These are phyloP conservation scores for Planococcus citri DNA, from an alignment of 1,140 invertebrate genomes.

Conservation along the genomic window DNA sequence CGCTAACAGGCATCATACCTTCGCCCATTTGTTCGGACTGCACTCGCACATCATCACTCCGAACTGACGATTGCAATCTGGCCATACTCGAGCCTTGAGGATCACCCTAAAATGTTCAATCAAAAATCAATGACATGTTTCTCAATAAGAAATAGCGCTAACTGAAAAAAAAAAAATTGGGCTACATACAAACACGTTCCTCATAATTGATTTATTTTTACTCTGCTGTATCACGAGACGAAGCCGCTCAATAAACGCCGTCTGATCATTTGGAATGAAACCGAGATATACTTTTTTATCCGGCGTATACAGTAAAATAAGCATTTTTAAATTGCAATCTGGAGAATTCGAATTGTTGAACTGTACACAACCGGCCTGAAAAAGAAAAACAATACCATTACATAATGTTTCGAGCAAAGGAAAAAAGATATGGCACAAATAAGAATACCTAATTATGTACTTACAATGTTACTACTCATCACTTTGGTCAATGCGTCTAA, in stretches of 20 bases:
- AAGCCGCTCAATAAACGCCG: conserved; percentile 64
- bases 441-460: too few species aligned
- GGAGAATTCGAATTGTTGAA: conserved; percentile 52
- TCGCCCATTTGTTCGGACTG: neutral
- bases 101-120: too few species aligned
- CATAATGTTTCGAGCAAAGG: conserved; percentile 23
- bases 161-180: neutral
- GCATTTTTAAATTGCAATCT: conserved; percentile 77
- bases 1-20: neutral
- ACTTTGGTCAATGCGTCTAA: conserved; percentile 73
- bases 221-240: conserved; percentile 70
- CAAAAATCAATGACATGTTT: too few species aligned
- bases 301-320: conserved; percentile 78
- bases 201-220: conserved; percentile 35
- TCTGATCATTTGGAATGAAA: conserved; percentile 90
- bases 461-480: conserved; percentile 82
- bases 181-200: neutral
- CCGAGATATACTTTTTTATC: conserved; percentile 84
- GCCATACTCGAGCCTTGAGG: neutral
- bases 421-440: conserved; percentile 24
- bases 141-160: neutral
- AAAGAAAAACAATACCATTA: conserved; percentile 10
- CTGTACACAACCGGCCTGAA: conserved; percentile 81
- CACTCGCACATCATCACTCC: neutral
- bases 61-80: neutral